phyloP scores from a whole-genome alignment of 2,888 invertebrate species.

The Apotomis turbidana region DNA sequence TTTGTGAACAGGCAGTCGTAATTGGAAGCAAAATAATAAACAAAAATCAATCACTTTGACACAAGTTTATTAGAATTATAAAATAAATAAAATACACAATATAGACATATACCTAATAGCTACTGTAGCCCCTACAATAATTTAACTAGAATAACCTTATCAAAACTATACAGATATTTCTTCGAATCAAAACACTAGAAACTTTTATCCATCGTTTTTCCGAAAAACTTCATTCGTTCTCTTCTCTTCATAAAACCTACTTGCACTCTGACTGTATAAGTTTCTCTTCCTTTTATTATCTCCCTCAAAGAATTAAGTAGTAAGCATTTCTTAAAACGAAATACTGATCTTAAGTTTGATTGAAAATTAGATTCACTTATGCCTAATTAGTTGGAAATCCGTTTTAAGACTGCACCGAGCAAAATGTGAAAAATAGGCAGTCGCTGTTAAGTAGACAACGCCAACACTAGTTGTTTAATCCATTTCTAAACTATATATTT shows the following conservation, averaged over 20 bases:
- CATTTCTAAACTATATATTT: too few relatives aligned
- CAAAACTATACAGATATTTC: constrained; percentile 13
- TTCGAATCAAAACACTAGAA: not conserved
- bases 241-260: too few relatives aligned
- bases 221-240: not conserved
- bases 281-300: not conserved
- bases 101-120: constrained; percentile 21
- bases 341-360: constrained; percentile 20
- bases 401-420: too few relatives aligned
- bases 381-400: not conserved
- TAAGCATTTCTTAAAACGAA: constrained; percentile 39
- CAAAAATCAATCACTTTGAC: not conserved
- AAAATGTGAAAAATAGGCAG: too few relatives aligned
- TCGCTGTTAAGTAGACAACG: too few relatives aligned
- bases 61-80: constrained; percentile 16
- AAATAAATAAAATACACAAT: constrained; percentile 35
- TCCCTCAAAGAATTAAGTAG: constrained; percentile 1
- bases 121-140: constrained; percentile 31
- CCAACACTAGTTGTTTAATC: too few relatives aligned
- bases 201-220: constrained; percentile 7
- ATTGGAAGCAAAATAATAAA: not conserved
- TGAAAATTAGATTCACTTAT: not conserved
- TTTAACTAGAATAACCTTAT: constrained; percentile 35
- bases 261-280: not conserved
- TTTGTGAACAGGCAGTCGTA: not conserved